Evolutionary conservation across 2,113 vertebrate genomes (phyloP), one percentile per base, ranked within the genome.

Genomic region (Machaerirhynchus nigripectus): DNA sequence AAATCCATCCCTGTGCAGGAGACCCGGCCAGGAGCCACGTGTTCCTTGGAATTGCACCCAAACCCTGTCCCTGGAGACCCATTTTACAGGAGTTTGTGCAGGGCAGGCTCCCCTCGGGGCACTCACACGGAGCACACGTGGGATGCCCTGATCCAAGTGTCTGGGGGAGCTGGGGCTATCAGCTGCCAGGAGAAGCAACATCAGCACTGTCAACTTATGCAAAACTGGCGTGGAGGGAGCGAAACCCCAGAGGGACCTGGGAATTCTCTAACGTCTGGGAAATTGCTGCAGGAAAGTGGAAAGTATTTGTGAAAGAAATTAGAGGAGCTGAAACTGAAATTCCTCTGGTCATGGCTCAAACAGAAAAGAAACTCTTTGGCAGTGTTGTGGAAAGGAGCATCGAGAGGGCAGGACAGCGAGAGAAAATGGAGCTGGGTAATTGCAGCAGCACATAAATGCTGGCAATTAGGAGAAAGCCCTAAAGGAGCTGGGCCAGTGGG

Each of bases 181-280:
- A 42, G 47, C 59, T 63, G 52, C 64, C 77, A 77, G 37, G 13
- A 80, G 42, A 11, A 82, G 37, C 5, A 71, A 63, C 75, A 56
- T 11, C 57, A 65, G 7, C 5, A 9, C 35, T 44, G 50, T 47
- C 28, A 10, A 28, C 17, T 84, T 33, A 39, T 1, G n/a, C 84
- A 95, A 94, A 92, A 44, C 70, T 81, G 94, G 50, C 5, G 0
- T 20, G 76, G 73, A 68, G 78, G 59, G 85, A 93, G 60, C 3
- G 2, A 78, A 88, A 33, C 24, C 77, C 88, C 88, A 19, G 20
- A 84, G 87, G 87, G 90, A 92, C 5, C 55, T 77, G 75, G 75
- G 85, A 90, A 93, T 90, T 89, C 90, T 93, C 61, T 71, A 70
- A 74, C 6, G 52, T 84, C 92, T 95, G 92, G 84, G 87, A 95